Base-by-base conservation (phyloP, 2,797 vertebrate genomes). In the Agapornis canus region DNA sequence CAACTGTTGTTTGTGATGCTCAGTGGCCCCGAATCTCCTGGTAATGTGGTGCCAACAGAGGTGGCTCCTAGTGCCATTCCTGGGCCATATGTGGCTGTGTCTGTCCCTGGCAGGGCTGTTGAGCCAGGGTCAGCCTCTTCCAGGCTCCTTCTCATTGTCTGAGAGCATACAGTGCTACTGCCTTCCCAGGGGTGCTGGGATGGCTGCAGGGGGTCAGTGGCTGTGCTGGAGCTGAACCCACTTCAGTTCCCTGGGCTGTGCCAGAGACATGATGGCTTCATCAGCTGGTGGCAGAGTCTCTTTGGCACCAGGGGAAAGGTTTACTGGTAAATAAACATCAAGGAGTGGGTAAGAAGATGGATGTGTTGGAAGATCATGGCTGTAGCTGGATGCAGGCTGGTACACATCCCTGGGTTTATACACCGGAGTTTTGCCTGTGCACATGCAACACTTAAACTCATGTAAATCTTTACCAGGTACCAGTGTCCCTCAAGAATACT, bases 1-100 rank as follows among this genome's bases (percentile, higher is more conserved):
- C 56, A 70, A 0, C 18, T 9, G 1, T 14, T 2, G 1, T 1
- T 1, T 0, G 0, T 4, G 11, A 19, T 16, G 32, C 40, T 77
- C 14, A 2, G 2, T 2, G 3, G 23, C 51, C 23, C 6, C 4
- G 1, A 10, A 19, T 56, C 42, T 5, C 7, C 14, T 1, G 12
- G 23, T 54, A 45, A 47, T 25, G 42, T 8, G 6, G 37, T 79
- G 82, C 40, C 31, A 48, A 15, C 52, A 6, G 26, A 7, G 0
- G 3, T 10, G 77, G 51, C 42, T 48, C 9, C 1, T 18, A 45
- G 6, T 23, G 68, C 60, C n/a, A 0, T 63, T 73, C n/a, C 64
- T 22, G 60, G 60, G n/a, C 47, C 21, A 1, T 19, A 3, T 16
- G 0, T 5, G 40, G 51, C 73, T 57, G 35, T 19, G 11, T 3